Conservation (phyloP, 2,113 vertebrate species). For the Spea bombifrons region DNA sequence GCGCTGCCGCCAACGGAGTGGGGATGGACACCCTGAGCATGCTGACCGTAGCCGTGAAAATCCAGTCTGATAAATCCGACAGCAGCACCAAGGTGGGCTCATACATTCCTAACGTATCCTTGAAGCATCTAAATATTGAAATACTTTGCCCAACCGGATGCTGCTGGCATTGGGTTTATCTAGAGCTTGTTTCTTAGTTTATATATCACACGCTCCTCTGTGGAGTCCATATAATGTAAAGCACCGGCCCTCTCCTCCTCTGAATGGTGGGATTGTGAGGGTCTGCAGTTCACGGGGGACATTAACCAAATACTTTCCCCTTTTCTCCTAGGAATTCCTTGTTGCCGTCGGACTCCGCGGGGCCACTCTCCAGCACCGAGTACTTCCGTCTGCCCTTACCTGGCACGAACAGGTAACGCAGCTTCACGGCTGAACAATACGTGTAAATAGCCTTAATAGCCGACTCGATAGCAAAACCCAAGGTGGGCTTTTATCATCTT, state of each 20-base stretch:
- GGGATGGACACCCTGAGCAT: conserved; percentile 83
- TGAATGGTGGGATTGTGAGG: too few relatives aligned
- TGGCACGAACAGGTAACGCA: conserved; percentile 92
- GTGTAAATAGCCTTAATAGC: neutral
- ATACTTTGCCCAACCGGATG: too few relatives aligned
- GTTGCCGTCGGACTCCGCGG: conserved; percentile 88
- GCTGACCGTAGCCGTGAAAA: conserved; percentile 90
- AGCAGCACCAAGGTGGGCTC: conserved; percentile 85
- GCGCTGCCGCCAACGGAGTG: conserved; percentile 74
- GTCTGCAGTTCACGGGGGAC: too few relatives aligned
- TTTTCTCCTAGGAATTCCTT: conserved; percentile 79
- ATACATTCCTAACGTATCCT: neutral
- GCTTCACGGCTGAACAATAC: neutral
- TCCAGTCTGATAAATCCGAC: conserved; percentile 84
- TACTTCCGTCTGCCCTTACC: conserved; percentile 79
- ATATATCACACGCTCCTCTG: too few relatives aligned
- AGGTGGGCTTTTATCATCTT: conserved; percentile 1
- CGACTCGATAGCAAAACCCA: too few relatives aligned
- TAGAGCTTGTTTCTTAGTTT: too few relatives aligned
- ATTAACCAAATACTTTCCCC: too few relatives aligned
- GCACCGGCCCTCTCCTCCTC: too few relatives aligned
- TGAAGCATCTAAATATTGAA: too few relatives aligned
- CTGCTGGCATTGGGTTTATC: too few relatives aligned
- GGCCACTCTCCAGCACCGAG: conserved; percentile 87
- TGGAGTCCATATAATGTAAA: too few relatives aligned